These are phyloP conservation scores for Channa striata DNA, from an alignment of 2,797 vertebrate genomes.

Conservation along the genomic window DNA sequence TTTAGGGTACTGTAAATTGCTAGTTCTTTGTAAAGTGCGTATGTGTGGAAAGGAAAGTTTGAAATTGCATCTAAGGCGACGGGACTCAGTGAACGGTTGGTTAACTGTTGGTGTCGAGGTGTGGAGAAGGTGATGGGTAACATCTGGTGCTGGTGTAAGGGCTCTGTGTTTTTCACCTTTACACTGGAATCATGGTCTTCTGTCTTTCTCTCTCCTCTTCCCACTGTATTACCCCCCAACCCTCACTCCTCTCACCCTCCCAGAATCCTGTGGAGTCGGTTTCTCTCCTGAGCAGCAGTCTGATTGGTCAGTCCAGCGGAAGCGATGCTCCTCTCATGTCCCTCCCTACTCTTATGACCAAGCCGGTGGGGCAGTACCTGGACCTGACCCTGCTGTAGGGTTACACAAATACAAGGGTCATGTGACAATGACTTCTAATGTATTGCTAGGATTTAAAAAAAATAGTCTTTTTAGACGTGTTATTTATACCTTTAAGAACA, in stretches of 20 bases:
- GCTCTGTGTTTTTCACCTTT: neutral
- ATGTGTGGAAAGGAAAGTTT: constrained; percentile 18
- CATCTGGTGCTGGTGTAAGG: constrained; percentile 60
- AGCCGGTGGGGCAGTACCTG: constrained; percentile 76
- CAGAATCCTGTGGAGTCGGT: constrained; percentile 79
- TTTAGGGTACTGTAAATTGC: neutral
- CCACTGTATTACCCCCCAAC: constrained; percentile 31
- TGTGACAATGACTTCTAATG: constrained; percentile 60
- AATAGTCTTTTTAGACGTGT: constrained; percentile 75
- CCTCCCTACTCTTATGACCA: constrained; percentile 80
- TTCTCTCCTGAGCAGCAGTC: constrained; percentile 79
- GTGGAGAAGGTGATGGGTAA: constrained; percentile 67
- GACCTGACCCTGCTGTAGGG: constrained; percentile 80
- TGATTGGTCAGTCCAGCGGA: constrained; percentile 75
- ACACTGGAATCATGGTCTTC: constrained; percentile 7
- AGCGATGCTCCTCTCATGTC: constrained; percentile 77
- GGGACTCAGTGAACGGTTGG: constrained; percentile 26
- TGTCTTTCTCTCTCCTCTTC: constrained; percentile 7
- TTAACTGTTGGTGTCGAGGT: constrained; percentile 42
- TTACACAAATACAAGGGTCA: constrained; percentile 61
- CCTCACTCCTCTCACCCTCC: constrained; percentile 25
- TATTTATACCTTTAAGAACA: constrained; percentile 85
- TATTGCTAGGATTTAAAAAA: constrained; percentile 63
- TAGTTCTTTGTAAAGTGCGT: neutral
- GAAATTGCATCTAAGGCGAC: constrained; percentile 4